Base-by-base conservation (phyloP, 1,140 invertebrate genomes). In the Pseudomyrmex concolor region DNA sequence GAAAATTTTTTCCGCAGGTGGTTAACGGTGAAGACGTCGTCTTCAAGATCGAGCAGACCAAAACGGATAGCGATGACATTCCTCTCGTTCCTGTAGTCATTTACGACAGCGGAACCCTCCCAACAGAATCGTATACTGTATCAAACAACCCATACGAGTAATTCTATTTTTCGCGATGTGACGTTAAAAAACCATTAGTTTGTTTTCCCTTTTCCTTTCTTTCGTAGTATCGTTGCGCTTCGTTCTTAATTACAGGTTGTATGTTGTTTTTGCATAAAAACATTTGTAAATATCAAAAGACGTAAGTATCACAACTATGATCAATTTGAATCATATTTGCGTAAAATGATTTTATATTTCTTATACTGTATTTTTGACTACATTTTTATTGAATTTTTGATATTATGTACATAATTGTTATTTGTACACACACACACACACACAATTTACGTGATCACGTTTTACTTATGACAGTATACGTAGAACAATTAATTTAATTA, bases 21-120 rank as follows among this genome's bases (percentile, higher is more conserved):
- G 92, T 97, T 2, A 95, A 96, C 86, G 98, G 98, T n/a, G 96
- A 97, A 93, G 96, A 97, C 84, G 94, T 98, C 0, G 96, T 99
- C 0, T 97, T 98, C 90, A 96, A 96, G 86, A 97, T 99, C 81
- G 98, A 99, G 91, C 96, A 97, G 86, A 96, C 95, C 0, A 96
- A 96, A 85, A 98, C 97, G 0, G 97, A 98, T 89, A 93, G 93
- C 0, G 95, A 96, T 43, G 97, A 98, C 90, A 93, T 94, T 55
- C 97, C 98, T 0, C 83, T 96, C 1, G 90, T 94, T 62, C 95
- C 95, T 5, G 96, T 98, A 3, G 92, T 95, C 9, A 97, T 99
- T 84, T 93, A 94, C 1, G 95, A 96, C 74, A 95, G 96, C 84
- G 97, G 97, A 12, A 84, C 95, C 63, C 90, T 97, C 15, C 94